Conservation (phyloP, 2,888 invertebrate species). For the Pammene fasciana region DNA sequence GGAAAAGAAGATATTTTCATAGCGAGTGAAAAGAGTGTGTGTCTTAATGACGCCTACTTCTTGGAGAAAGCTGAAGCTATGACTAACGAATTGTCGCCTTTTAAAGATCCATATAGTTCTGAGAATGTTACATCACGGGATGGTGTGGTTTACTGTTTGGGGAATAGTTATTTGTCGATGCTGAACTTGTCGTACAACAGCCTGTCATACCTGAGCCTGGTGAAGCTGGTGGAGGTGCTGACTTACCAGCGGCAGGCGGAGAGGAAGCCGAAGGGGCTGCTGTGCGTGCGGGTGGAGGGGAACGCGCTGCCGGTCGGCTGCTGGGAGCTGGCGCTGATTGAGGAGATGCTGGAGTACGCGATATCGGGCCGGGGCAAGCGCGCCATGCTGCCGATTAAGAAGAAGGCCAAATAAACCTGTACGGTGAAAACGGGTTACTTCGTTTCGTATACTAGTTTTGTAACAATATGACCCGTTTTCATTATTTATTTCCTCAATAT, state of each 20-base stretch:
- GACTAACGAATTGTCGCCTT: constrained; percentile 52
- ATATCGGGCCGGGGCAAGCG: constrained; percentile 24
- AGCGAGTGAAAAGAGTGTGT: constrained; percentile 43
- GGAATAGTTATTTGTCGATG: constrained; percentile 61
- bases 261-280: constrained; percentile 58
- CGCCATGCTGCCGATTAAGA: neutral
- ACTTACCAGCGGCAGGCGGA: constrained; percentile 51
- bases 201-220: constrained; percentile 54
- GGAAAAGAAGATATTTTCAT: neutral
- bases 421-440: too few relatives aligned
- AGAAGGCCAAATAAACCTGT: neutral
- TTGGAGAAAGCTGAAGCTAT: constrained; percentile 54
- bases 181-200: constrained; percentile 66
- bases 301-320: constrained; percentile 60
- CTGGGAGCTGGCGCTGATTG: constrained; percentile 54
- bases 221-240: constrained; percentile 56
- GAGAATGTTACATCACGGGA: constrained; percentile 48
- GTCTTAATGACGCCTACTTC: constrained; percentile 45
- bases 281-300: constrained; percentile 62
- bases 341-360: constrained; percentile 50
- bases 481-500: too few relatives aligned
- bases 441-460: too few relatives aligned
- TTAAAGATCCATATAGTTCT: constrained; percentile 55
- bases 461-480: too few relatives aligned
- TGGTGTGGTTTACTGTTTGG: constrained; percentile 52